Percentiles rank a stretch among this genome's conserved stretches.
Evolutionary conservation across 1,140 invertebrate species (phyloP).

Genomic region (Ganaspis sp.): DNA sequence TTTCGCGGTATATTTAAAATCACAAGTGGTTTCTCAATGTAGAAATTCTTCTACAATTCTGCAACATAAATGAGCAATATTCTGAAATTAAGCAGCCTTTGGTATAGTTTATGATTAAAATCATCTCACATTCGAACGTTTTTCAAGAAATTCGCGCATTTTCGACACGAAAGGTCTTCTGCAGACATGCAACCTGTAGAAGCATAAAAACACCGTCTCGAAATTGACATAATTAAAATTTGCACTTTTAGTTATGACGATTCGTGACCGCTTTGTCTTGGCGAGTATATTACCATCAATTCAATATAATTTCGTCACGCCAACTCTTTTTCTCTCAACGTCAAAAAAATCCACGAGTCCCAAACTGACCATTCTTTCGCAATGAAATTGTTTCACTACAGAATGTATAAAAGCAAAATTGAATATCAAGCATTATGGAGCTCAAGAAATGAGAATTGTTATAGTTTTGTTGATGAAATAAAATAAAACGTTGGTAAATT

Average conservation of each 20-base stretch:
- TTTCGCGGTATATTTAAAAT: too few species aligned
- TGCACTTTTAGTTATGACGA: slow-evolving; percentile 44
- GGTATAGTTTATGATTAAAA: not conserved
- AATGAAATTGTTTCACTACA: not conserved
- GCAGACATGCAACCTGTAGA: slow-evolving; percentile 44
- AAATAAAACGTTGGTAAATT: too few species aligned
- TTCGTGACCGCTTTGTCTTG: slow-evolving; percentile 58
- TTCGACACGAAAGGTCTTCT: slow-evolving; percentile 48
- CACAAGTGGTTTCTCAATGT: too few species aligned
- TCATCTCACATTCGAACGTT: not conserved
- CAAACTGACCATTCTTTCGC: not conserved
- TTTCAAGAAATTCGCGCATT: slow-evolving; percentile 9
- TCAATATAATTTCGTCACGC: not conserved
- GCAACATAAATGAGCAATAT: not conserved
- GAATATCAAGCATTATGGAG: not conserved
- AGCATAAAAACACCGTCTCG: slow-evolving; percentile 48
- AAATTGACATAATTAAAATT: slow-evolving; percentile 51
- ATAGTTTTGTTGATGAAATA: too few species aligned
- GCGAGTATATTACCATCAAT: slow-evolving; percentile 20
- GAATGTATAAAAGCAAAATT: not conserved
- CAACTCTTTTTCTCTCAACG: not conserved
- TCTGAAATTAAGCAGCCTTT: not conserved
- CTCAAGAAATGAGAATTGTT: too few species aligned
- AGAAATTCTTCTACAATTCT: not conserved
- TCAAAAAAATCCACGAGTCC: not conserved